A percentile compares a stretch with the other conserved stretches of the same genome.
Conservation (phyloP, 2,113 vertebrate genomes). For the Cavia aperea region DNA sequence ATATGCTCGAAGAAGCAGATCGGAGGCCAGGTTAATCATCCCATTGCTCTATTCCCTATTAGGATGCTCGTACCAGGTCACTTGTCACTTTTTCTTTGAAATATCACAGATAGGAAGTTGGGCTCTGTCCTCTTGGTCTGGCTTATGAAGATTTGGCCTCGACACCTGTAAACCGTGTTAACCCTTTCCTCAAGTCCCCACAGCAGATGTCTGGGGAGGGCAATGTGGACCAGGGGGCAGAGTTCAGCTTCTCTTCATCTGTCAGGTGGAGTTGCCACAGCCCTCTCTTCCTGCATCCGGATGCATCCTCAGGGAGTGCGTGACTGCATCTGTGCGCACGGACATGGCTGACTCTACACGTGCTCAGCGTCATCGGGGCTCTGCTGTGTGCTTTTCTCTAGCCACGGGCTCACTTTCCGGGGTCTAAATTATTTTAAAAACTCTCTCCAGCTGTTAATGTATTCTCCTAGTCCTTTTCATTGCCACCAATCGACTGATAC, state of each 20-base stretch:
- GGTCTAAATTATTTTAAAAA: not conserved
- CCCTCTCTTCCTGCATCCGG: not conserved
- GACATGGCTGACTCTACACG: fast-evolving
- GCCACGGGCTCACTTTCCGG: not conserved
- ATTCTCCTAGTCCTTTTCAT: not conserved
- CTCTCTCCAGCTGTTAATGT: not conserved
- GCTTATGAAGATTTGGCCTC: not conserved
- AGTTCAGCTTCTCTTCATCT: not conserved
- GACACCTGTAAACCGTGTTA: not conserved
- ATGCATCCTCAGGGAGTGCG: not conserved
- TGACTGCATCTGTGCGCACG: not conserved
- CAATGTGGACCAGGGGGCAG: not conserved
- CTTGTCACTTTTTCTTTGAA: not conserved
- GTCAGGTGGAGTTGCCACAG: not conserved
- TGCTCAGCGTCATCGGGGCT: fast-evolving
- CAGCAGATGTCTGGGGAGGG: not conserved
- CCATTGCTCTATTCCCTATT: not conserved
- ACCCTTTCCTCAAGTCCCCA: not conserved
- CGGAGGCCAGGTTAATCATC: not conserved
- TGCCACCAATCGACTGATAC: not conserved
- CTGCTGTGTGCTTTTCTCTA: not conserved
- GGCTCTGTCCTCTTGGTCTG: not conserved
- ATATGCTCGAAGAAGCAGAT: not conserved
- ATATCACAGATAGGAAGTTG: not conserved
- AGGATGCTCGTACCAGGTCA: not conserved